Conservation (phyloP, 1,140 invertebrate genomes). For the Himalopsyche phryganea region DNA sequence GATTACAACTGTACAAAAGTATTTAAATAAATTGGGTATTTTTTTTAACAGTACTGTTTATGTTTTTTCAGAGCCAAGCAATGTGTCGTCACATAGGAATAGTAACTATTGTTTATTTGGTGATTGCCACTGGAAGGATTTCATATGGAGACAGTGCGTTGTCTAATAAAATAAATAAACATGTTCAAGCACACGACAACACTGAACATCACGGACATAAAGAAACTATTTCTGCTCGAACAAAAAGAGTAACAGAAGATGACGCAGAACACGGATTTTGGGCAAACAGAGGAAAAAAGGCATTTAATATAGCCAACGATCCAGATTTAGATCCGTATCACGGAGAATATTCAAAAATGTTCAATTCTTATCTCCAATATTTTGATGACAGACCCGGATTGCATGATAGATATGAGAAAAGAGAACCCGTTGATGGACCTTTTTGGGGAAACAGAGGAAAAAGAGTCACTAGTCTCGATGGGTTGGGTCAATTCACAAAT, state of each 20-base stretch:
- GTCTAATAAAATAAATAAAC: slow-evolving; percentile 36
- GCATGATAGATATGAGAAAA: slow-evolving; percentile 32
- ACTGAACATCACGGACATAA: slow-evolving; percentile 3
- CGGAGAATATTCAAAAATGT: slow-evolving; percentile 38
- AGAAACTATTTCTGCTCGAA: slow-evolving; percentile 15
- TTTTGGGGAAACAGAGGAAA: slow-evolving; percentile 30
- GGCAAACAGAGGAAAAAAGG: slow-evolving; percentile 40
- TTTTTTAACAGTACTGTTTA: too few species aligned
- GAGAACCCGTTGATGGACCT: slow-evolving; percentile 29
- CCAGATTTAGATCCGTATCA: slow-evolving; percentile 38
- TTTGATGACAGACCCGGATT: slow-evolving; percentile 37
- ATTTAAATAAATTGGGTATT: too few species aligned
- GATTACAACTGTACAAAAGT: too few species aligned
- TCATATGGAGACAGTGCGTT: slow-evolving; percentile 14
- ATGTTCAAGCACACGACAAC: slow-evolving; percentile 19
- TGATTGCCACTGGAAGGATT: slow-evolving; percentile 12
- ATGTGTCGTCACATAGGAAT: slow-evolving; percentile 8
- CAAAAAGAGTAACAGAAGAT: slow-evolving; percentile 25
- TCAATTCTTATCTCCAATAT: slow-evolving; percentile 36
- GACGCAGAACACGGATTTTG: slow-evolving; percentile 24
- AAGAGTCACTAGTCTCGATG: not conserved
- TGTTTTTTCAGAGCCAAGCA: not conserved
- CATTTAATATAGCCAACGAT: slow-evolving; percentile 36
- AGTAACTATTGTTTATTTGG: slow-evolving; percentile 10
- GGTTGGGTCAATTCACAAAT: not conserved